Percentiles rank a stretch among this genome's conserved stretches.
phyloP scores from a whole-genome alignment of 2,888 invertebrate species.

The Diplazon laetatorius region DNA sequence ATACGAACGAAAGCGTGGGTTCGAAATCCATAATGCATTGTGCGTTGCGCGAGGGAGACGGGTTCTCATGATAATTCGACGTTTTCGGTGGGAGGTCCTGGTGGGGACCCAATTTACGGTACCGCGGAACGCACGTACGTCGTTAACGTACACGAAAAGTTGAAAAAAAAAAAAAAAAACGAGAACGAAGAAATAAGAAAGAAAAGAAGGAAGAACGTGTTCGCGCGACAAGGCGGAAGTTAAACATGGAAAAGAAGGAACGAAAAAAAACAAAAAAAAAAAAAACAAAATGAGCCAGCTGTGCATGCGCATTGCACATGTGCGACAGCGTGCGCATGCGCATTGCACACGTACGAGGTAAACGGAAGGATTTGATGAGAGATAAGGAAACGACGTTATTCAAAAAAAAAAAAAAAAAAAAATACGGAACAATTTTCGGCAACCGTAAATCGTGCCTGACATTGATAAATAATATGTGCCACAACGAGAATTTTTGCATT shows the following conservation, averaged over 20 bases:
- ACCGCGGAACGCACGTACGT: constrained; percentile 40
- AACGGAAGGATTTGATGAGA: constrained; percentile 33
- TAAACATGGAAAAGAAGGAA: constrained; percentile 32
- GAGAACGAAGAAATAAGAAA: neutral
- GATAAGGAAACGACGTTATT: constrained; percentile 43
- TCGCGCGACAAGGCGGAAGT: constrained; percentile 14
- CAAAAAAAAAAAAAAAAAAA: neutral
- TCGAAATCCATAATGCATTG: constrained; percentile 47
- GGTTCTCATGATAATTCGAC: constrained; percentile 57
- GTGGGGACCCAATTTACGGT: constrained; percentile 55
- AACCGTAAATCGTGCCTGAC: neutral
- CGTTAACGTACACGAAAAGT: constrained; percentile 37
- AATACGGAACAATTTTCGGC: neutral
- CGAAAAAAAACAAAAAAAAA: neutral
- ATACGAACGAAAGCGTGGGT: constrained; percentile 44
- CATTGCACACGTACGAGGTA: constrained; percentile 21
- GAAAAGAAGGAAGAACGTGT: constrained; percentile 13
- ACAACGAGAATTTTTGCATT: too few species aligned
- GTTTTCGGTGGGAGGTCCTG: constrained; percentile 56
- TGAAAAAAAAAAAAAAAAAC: neutral
- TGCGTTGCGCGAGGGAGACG: constrained; percentile 24
- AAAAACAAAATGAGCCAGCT: too few species aligned
- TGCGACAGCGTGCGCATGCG: constrained; percentile 11
- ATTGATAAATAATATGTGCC: neutral
- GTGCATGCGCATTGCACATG: too few species aligned